phyloP scores from a whole-genome alignment of 2,113 vertebrate species.

The Dolichotis patagonum region DNA sequence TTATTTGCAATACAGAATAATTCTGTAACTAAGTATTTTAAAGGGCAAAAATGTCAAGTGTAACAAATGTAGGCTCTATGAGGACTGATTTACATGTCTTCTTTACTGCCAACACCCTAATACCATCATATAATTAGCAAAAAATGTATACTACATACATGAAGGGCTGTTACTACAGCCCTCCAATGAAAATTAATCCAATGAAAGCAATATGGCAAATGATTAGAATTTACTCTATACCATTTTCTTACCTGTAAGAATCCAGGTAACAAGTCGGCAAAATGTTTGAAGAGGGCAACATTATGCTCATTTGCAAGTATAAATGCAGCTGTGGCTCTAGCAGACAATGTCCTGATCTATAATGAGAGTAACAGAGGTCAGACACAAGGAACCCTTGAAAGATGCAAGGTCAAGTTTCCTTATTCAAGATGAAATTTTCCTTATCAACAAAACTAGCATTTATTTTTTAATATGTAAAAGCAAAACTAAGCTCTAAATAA shows the following conservation, averaged over 20 bases:
- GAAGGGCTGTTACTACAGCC: not conserved
- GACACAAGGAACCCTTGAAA: not conserved
- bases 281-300: constrained; percentile 95
- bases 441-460: not conserved
- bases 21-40: not conserved
- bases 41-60: not conserved
- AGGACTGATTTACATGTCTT: not conserved
- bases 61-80: not conserved
- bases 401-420: not conserved
- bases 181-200: not conserved
- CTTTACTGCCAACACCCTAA: not conserved
- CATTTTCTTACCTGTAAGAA: constrained; percentile 93
- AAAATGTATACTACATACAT: not conserved
- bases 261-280: constrained; percentile 95
- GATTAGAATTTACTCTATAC: not conserved
- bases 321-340: constrained; percentile 96
- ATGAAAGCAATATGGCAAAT: not conserved
- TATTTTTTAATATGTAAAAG: constrained; percentile 25
- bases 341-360: constrained; percentile 95
- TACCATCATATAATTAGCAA: not conserved
- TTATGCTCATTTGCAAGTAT: constrained; percentile 98
- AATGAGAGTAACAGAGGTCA: constrained; percentile 53
- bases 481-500: not conserved
- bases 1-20: not conserved
- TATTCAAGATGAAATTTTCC: not conserved